phyloP scores from a whole-genome alignment of 2,888 invertebrate species.

The Aleiodes leptofemur region DNA sequence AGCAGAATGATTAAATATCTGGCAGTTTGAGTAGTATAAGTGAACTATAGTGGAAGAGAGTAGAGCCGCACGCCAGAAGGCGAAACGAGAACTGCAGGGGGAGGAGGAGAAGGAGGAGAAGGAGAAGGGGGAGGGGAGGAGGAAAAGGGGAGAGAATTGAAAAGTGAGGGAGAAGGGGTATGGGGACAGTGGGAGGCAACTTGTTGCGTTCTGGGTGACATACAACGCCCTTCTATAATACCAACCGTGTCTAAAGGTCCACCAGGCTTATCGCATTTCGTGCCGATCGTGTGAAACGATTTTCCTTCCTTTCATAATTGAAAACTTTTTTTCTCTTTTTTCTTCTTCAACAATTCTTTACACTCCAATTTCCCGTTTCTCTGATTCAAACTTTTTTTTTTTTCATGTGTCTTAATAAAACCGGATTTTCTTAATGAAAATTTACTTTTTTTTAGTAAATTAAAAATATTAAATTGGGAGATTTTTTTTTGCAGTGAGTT shows the following conservation, averaged over 20 bases:
- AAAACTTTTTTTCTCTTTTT: background rate
- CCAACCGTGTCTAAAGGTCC: slow-evolving; percentile 57
- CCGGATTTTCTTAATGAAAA: background rate
- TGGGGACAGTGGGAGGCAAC: slow-evolving; percentile 64
- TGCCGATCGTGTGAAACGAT: slow-evolving; percentile 39
- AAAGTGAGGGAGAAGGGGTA: slow-evolving; percentile 21
- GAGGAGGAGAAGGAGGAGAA: background rate
- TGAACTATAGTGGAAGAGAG: slow-evolving; percentile 26
- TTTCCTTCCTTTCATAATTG: slow-evolving; percentile 18
- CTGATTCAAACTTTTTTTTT: too few relatives aligned
- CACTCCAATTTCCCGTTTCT: background rate
- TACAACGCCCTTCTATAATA: slow-evolving; percentile 64
- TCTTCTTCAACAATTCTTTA: background rate
- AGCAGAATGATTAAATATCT: slow-evolving; percentile 24
- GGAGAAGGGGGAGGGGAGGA: background rate
- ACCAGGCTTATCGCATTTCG: slow-evolving; percentile 41
- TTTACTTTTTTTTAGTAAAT: slow-evolving; percentile 4
- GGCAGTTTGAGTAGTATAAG: slow-evolving; percentile 40
- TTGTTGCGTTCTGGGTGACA: slow-evolving; percentile 71
- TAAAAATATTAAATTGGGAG: too few relatives aligned
- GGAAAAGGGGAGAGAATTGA: slow-evolving; percentile 7
- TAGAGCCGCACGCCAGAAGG: slow-evolving; percentile 17
- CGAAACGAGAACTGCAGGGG: background rate
- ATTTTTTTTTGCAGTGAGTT: too few relatives aligned
- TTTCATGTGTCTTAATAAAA: too few relatives aligned